These are phyloP conservation scores for Hirtodrosophila duncani DNA, from an alignment of 2,888 invertebrate genomes.

Conservation along the genomic window DNA sequence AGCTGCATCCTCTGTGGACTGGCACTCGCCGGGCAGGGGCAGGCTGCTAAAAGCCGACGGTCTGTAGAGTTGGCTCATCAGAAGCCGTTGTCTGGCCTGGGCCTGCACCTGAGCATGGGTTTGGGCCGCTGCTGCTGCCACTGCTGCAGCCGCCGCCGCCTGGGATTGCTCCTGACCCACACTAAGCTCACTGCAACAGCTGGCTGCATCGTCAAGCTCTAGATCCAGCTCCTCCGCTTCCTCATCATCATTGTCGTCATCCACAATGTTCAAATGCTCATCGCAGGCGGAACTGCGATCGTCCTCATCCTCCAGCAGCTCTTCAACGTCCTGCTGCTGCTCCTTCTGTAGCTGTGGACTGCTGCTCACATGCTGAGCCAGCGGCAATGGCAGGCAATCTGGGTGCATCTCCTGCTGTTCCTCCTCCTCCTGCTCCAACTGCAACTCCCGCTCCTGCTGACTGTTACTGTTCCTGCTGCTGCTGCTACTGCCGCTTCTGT, in stretches of 20 bases:
- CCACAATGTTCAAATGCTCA: constrained; percentile 46
- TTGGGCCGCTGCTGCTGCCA: no score
- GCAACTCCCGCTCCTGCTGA: constrained; percentile 6
- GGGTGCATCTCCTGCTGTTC: constrained; percentile 72
- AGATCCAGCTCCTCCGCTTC: constrained; percentile 51
- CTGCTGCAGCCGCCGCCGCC: constrained; percentile 45
- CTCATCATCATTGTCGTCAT: constrained; percentile 20
- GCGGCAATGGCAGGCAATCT: constrained; percentile 73
- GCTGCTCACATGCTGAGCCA: constrained; percentile 67
- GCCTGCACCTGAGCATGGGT: constrained; percentile 22
- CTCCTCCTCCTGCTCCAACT: background rate
- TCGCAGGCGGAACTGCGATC: constrained; percentile 38
- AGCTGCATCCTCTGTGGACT: constrained; percentile 14
- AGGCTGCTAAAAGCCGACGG: constrained; percentile 63
- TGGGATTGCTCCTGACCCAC: constrained; percentile 85
- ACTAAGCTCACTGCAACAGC: constrained; percentile 86
- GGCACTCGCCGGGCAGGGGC: constrained; percentile 31
- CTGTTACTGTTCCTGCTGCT: constrained; percentile 6
- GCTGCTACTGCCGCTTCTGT: constrained; percentile 8
- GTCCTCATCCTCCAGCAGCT: constrained; percentile 33
- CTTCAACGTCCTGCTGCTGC: constrained; percentile 24
- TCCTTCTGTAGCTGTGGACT: constrained; percentile 67
- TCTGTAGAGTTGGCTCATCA: constrained; percentile 56
- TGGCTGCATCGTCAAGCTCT: constrained; percentile 79
- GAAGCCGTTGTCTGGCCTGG: constrained; percentile 55